A percentile compares a stretch with the other conserved stretches of the same genome.
These are phyloP conservation scores for Sebastes ruberrimus DNA, from an alignment of 2,797 vertebrate genomes.

Conservation along the genomic window DNA sequence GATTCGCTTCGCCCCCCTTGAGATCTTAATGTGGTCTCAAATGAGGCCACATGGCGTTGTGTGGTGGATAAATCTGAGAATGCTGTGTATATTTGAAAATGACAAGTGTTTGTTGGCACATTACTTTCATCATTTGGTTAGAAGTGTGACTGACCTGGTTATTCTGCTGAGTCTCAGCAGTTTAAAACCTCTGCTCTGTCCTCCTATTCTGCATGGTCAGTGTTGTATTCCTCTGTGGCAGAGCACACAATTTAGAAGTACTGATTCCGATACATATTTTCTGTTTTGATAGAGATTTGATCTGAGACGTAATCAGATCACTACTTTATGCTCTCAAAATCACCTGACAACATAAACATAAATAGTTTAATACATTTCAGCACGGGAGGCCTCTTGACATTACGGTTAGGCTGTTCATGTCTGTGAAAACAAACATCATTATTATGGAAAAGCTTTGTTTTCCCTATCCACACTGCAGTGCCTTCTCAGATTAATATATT, in stretches of 20 bases:
- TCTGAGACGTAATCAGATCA: background rate
- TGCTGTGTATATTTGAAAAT: background rate
- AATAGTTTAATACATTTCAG: background rate
- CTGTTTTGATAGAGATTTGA: background rate
- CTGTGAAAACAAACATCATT: background rate
- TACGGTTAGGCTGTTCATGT: background rate
- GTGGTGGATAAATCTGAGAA: background rate
- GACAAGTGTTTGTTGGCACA: background rate
- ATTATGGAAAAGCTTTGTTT: background rate
- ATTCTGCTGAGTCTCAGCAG: background rate
- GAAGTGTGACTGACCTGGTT: background rate
- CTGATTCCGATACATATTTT: background rate
- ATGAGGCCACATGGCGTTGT: background rate
- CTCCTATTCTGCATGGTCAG: background rate
- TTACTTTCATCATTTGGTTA: background rate
- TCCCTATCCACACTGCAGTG: background rate
- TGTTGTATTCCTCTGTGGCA: background rate
- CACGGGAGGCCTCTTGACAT: background rate
- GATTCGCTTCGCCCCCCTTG: conserved; percentile 18
- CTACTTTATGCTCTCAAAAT: background rate
- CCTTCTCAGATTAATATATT: no score
- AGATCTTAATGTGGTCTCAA: conserved; percentile 11
- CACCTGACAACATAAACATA: background rate
- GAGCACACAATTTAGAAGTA: background rate
- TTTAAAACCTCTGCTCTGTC: background rate